phyloP scores from a whole-genome alignment of 2,113 vertebrate genomes.

The Vimba vimba region DNA sequence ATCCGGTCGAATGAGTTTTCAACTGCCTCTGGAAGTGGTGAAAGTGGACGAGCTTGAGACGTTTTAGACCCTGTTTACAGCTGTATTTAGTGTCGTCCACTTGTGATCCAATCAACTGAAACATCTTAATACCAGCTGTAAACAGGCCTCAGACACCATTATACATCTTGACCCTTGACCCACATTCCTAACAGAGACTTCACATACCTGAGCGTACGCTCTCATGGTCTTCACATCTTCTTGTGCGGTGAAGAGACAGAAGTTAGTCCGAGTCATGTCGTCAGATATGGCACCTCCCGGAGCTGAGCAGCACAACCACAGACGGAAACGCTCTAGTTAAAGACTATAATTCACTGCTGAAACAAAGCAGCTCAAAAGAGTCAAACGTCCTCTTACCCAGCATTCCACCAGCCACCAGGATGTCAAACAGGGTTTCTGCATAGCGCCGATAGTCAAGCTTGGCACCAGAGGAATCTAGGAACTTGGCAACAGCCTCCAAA shows the following conservation, averaged over 20 bases:
- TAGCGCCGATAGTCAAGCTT: conserved; percentile 99
- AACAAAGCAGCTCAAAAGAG: background rate
- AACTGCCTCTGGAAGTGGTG: no score
- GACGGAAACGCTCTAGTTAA: background rate
- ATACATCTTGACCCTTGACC: background rate
- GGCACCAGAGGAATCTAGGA: conserved; percentile 98
- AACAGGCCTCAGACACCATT: no score
- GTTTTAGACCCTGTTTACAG: no score
- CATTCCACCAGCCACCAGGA: conserved; percentile 99
- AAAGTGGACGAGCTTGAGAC: no score
- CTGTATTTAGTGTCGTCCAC: no score
- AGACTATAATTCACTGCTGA: background rate
- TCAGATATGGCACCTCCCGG: conserved; percentile 96
- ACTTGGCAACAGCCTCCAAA: conserved; percentile 97
- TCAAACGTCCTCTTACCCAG: conserved; percentile 82
- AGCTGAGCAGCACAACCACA: conserved; percentile 70
- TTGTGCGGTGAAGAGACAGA: conserved; percentile 96
- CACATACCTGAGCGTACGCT: conserved; percentile 93
- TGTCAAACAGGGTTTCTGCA: conserved; percentile 99
- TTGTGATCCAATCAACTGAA: no score
- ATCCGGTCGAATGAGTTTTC: no score
- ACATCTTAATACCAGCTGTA: no score
- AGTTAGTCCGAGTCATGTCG: conserved; percentile 97
- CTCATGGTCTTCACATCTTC: conserved; percentile 99
- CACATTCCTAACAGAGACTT: background rate